Evolutionary conservation across 2,888 invertebrate species (phyloP).

Genomic region (Julus scandinavius): DNA sequence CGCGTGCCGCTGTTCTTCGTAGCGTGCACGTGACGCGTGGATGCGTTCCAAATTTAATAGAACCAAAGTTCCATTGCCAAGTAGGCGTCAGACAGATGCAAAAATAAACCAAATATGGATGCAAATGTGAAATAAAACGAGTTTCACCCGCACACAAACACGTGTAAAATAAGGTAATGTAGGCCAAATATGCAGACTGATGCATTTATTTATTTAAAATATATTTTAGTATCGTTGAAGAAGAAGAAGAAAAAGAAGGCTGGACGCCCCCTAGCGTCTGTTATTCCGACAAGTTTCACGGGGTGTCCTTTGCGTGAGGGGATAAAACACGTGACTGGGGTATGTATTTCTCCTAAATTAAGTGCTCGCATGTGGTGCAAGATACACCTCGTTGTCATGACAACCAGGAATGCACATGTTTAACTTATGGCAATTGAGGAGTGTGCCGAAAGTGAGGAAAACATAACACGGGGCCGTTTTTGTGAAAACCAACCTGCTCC

Average conservation of each 20-base stretch:
- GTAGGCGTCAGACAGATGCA: background rate
- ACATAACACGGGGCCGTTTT: background rate
- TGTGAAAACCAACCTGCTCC: background rate
- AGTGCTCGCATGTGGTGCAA: constrained; percentile 36
- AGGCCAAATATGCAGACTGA: constrained; percentile 14
- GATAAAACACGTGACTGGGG: background rate
- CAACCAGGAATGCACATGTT: constrained; percentile 40
- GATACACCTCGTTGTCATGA: constrained; percentile 1
- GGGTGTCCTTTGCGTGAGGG: background rate
- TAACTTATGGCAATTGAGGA: background rate
- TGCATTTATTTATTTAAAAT: constrained; percentile 9
- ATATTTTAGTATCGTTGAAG: background rate
- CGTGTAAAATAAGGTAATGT: background rate
- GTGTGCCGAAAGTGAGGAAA: constrained; percentile 22
- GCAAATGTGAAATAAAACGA: background rate
- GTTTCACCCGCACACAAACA: background rate
- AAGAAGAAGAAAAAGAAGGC: too few species aligned
- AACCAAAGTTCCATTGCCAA: too few species aligned
- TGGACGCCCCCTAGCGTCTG: background rate
- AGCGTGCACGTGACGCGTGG: too few species aligned
- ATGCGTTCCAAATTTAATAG: too few species aligned
- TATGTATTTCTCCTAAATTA: background rate
- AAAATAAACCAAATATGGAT: background rate
- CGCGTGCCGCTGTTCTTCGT: too few species aligned
- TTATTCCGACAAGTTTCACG: background rate